Percentiles rank a stretch among this genome's conserved stretches.
phyloP scores from a whole-genome alignment of 2,113 vertebrate genomes.

The Aleadryas rufinucha region DNA sequence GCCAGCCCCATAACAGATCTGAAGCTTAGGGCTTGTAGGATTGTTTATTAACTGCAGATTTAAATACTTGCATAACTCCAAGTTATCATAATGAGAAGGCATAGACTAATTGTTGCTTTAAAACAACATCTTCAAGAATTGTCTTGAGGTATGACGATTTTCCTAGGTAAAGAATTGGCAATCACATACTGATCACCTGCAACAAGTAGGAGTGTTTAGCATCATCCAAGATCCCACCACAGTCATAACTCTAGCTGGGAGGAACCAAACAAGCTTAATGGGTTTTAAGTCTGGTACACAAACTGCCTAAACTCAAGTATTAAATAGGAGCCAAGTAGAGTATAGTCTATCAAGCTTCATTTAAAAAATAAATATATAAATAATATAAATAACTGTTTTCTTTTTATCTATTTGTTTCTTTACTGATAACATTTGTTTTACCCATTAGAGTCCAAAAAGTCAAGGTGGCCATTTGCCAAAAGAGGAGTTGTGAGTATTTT shows the following conservation, averaged over 20 bases:
- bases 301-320: not conserved
- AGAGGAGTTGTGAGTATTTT: conserved; percentile 77
- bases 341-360: not conserved
- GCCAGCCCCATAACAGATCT: not conserved
- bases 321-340: not conserved
- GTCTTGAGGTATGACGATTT: not conserved
- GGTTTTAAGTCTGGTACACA: not conserved
- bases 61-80: not conserved
- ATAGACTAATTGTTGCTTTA: not conserved
- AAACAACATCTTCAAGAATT: not conserved
- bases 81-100: not conserved
- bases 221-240: not conserved
- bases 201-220: not conserved
- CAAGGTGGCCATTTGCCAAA: conserved; percentile 88
- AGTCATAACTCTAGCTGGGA: not conserved
- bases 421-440: conserved; percentile 14
- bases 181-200: not conserved
- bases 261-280: not conserved
- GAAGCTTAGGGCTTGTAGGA: not conserved
- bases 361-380: not conserved
- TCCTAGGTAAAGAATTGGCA: not conserved
- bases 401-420: not conserved
- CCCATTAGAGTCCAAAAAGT: conserved; percentile 84
- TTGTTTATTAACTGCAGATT: not conserved
- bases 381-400: not conserved